A percentile compares a stretch with the other conserved stretches of the same genome.
Conservation (phyloP, 2,113 vertebrate species). For the Mormyrus iriodes region DNA sequence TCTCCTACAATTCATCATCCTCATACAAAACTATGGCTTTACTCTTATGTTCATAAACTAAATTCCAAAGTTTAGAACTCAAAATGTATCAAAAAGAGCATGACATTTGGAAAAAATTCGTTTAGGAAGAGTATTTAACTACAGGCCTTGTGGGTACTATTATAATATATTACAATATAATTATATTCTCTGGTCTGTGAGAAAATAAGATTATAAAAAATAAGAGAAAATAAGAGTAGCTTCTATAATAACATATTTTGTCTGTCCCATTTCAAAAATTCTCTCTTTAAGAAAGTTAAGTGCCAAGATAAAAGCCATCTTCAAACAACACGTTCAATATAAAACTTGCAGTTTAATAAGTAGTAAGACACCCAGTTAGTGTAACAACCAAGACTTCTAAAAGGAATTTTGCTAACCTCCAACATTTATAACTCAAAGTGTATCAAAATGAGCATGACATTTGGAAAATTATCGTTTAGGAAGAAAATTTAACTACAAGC, state of each 20-base stretch:
- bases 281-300: background rate
- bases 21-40: background rate
- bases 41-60: background rate
- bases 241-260: slow-evolving; percentile 3
- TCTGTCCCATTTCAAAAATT: background rate
- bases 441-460: background rate
- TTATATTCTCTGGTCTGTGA: background rate
- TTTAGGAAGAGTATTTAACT: background rate
- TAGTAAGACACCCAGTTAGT: background rate
- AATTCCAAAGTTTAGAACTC: background rate
- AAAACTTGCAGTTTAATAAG: background rate
- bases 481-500: background rate
- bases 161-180: background rate
- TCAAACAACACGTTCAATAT: background rate
- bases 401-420: background rate
- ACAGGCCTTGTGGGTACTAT: background rate
- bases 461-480: background rate
- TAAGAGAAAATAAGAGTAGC: background rate
- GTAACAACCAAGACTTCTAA: background rate
- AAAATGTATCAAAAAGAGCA: background rate
- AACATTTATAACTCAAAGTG: background rate
- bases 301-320: background rate
- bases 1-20: background rate
- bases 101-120: background rate
- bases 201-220: background rate